Conservation (phyloP, 2,797 vertebrate genomes). For the Danionella dracula region DNA sequence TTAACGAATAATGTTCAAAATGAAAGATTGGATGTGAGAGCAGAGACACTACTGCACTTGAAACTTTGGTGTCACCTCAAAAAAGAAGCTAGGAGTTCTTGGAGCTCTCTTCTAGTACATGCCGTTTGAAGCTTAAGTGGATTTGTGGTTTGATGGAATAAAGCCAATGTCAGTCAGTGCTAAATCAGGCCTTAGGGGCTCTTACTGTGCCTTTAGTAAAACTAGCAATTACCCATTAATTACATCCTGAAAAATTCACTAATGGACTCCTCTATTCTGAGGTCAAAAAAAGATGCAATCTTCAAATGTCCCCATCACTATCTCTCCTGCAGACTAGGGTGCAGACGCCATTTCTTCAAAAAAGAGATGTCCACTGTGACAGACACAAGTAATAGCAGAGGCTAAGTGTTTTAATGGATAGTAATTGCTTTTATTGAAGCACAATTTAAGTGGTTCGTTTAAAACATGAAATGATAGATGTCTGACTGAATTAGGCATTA, state of each 20-base stretch:
- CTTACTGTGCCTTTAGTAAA: conserved; percentile 48
- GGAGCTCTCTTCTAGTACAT: conserved; percentile 22
- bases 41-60: neutral
- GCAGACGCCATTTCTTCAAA: too few relatives aligned
- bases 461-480: neutral
- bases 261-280: conserved; percentile 63
- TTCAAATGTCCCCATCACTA: conserved; percentile 23
- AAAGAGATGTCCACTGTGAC: conserved; percentile 25
- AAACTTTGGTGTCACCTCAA: conserved; percentile 23
- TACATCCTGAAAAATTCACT: conserved; percentile 60
- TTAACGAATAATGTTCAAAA: neutral
- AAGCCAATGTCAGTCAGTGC: conserved; percentile 50
- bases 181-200: conserved; percentile 53
- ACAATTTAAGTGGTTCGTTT: neutral
- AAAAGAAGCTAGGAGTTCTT: conserved; percentile 23
- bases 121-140: conserved; percentile 42
- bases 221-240: conserved; percentile 67
- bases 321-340: too few relatives aligned
- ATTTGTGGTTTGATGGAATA: conserved; percentile 48
- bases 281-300: conserved; percentile 57
- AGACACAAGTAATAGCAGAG: neutral
- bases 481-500: neutral
- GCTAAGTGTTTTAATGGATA: neutral
- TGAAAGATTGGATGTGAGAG: conserved; percentile 4
- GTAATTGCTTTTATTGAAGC: neutral